Conservation (phyloP, 2,113 vertebrate species). For the Pachypanchax playfairii region DNA sequence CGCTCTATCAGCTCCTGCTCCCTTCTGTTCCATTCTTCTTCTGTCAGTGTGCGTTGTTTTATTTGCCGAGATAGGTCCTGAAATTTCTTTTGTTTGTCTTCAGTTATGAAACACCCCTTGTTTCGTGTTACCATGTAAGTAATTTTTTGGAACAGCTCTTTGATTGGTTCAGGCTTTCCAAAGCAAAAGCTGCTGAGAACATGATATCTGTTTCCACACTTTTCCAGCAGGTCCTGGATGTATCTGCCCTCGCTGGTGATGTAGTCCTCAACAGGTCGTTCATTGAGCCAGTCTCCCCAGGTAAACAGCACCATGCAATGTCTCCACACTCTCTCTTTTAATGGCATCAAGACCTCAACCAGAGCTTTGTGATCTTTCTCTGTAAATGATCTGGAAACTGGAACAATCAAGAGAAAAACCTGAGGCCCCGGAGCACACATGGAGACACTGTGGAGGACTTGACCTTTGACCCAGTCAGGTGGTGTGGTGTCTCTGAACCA, state of each 20-base stretch:
- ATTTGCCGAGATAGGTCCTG: background rate
- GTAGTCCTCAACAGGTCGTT: conserved; percentile 14
- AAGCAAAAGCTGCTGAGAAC: background rate
- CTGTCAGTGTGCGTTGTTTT: fast-evolving
- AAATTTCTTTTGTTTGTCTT: background rate
- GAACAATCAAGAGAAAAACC: conserved; percentile 25
- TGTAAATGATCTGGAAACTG: conserved; percentile 16
- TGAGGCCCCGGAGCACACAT: conserved; percentile 22
- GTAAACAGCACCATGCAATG: conserved; percentile 36
- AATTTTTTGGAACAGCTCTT: fast-evolving
- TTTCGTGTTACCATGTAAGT: fast-evolving
- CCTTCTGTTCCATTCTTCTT: background rate
- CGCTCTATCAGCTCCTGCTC: conserved; percentile 3
- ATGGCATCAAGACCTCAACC: background rate
- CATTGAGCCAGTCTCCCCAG: conserved; percentile 18
- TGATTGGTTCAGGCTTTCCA: background rate
- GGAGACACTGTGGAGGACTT: conserved; percentile 9
- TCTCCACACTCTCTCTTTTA: conserved; percentile 23
- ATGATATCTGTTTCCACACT: background rate
- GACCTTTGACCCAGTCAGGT: conserved; percentile 16
- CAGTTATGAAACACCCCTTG: background rate
- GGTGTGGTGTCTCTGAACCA: background rate
- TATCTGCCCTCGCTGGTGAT: background rate
- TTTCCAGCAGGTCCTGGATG: conserved; percentile 17
- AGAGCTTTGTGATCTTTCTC: conserved; percentile 13